A percentile compares a stretch with the other conserved stretches of the same genome.
These are phyloP conservation scores for Lepidurus packardi DNA, from an alignment of 1,140 invertebrate genomes.

Conservation along the genomic window DNA sequence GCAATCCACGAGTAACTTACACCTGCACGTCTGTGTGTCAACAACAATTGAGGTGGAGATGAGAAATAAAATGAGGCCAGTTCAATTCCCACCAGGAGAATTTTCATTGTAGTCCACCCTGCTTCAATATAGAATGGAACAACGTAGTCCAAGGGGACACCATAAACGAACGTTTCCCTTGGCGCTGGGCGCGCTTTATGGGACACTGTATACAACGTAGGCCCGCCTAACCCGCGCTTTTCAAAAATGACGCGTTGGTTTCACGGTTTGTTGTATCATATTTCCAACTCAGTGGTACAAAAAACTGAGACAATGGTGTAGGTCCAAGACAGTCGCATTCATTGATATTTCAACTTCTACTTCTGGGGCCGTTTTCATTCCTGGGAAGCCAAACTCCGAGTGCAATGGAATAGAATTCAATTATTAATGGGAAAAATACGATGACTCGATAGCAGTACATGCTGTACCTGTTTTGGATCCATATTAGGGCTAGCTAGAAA, in stretches of 20 bases:
- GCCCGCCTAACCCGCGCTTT: neutral
- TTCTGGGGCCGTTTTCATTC: no score
- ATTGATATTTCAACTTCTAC: no score
- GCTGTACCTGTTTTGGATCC: no score
- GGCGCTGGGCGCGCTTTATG: neutral
- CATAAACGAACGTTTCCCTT: neutral
- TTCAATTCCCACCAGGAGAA: neutral
- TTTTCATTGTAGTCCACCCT: no score
- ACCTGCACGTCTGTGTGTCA: slow-evolving; percentile 9
- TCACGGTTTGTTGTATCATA: neutral
- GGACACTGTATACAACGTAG: neutral
- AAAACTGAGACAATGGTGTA: no score
- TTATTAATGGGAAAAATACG: no score
- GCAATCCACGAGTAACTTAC: slow-evolving; percentile 11
- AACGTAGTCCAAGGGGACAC: neutral
- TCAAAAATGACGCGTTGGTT: neutral
- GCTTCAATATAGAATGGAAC: no score
- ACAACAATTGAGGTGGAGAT: neutral
- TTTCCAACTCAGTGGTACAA: neutral
- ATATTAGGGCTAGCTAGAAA: neutral
- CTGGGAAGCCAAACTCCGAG: no score
- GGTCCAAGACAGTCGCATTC: neutral
- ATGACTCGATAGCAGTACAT: no score
- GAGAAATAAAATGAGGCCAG: neutral
- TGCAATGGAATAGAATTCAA: neutral